Evolutionary conservation across 2,888 invertebrate genomes (phyloP).

Genomic region (Anoplius nigerrimus): DNA sequence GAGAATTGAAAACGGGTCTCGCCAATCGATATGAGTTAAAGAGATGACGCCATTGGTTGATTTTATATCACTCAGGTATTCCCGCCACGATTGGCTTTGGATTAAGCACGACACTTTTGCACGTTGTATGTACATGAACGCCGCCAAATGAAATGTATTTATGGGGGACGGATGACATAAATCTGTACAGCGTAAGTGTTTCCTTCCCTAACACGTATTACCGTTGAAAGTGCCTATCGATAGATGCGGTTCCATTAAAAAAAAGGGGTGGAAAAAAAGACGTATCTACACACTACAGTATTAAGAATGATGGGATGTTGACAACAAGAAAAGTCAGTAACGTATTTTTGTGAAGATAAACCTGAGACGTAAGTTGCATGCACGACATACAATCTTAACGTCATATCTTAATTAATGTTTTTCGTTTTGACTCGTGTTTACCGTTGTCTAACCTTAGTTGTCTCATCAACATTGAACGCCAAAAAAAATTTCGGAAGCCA

Average conservation of each 20-base stretch:
- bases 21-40: slow-evolving; percentile 52
- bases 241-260: too few relatives aligned
- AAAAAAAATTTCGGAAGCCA: too few relatives aligned
- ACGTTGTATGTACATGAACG: neutral
- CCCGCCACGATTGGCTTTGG: slow-evolving; percentile 30
- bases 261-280: neutral
- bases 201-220: too few relatives aligned
- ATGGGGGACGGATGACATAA: too few relatives aligned
- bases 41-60: slow-evolving; percentile 47
- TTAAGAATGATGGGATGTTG: neutral
- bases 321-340: neutral
- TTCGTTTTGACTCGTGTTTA: neutral
- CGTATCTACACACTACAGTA: neutral
- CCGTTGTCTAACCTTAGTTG: neutral
- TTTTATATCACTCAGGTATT: slow-evolving; percentile 30
- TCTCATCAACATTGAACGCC: too few relatives aligned
- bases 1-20: slow-evolving; percentile 55
- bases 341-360: neutral
- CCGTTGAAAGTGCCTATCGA: too few relatives aligned
- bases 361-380: neutral
- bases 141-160: neutral
- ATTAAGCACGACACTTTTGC: slow-evolving; percentile 8
- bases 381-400: neutral
- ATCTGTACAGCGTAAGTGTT: too few relatives aligned
- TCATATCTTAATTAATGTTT: neutral